Evolutionary conservation across 2,888 invertebrate genomes (phyloP), one percentile per base, ranked within the genome.

Genomic region (Limnephilus lunatus): DNA sequence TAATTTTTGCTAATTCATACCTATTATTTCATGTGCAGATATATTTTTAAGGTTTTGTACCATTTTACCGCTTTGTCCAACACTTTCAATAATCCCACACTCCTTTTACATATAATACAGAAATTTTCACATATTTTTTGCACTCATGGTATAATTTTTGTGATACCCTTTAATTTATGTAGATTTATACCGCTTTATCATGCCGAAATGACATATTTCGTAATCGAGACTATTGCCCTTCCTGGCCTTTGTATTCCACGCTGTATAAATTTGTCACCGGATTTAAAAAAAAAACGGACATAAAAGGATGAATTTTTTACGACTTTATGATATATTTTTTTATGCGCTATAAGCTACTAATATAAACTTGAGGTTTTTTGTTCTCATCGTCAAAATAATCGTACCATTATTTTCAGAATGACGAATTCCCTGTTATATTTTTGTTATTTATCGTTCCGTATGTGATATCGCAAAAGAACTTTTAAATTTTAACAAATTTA

Each of bases 171-270:
- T 92, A 92, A 92, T 91, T 81, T 87, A 91, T 91, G 91, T 81
- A 91, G 87, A 91, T 91, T 87, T 91, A 87, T 87, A 87, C 87
- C 91, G 48, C 86, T 91, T 91, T 91, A 91, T 91, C 87, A 91
- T 91, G 31, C n/a, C 31, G 82, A 86, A 87, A 87, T 81, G 91
- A 87, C 87, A 91, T 86, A 91, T 91, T 91, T 91, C 81, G 91
- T 91, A 87, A 91, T 81, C 91, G 88, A 85, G 90, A 87, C 87
- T 83, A 83, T 81, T 81, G 90, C 68, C 86, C 86, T 39, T 87
- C 53, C 92, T 87, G 91, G 80, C 90, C 85, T 90, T 91, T 91
- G 91, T 92, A 85, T 92, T 90, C 81, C 48, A 92, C 85, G 85
- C 68, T 83, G 86, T 86, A 81, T 80, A 91, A 92, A 92, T 91